Base-by-base conservation (phyloP, 1,140 invertebrate species). In the Riptortus pedestris region DNA sequence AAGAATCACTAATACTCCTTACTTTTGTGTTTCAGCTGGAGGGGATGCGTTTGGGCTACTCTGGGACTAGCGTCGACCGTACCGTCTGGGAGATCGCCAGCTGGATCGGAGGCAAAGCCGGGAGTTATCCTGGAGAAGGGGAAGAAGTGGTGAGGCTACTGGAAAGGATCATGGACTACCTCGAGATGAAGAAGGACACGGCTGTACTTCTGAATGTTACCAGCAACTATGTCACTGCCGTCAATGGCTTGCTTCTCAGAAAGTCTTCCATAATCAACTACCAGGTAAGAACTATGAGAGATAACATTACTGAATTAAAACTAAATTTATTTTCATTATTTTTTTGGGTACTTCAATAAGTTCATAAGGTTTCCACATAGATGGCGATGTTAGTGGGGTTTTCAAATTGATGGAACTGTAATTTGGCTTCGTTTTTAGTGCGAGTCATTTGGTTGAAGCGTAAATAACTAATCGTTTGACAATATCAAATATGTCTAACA, bases 11-110 rank as follows among this genome's bases (percentile, higher is more conserved):
- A n/a, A n/a, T n/a, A n/a, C n/a, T n/a, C n/a, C n/a, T n/a, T n/a
- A n/a, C n/a, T n/a, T n/a, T 43, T 55, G 66, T 66, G 62, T 63
- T 62, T 33, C 69, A 85, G 77, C 86, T 86, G 69, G 78, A 73
- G 9, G 78, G 78, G 2, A 71, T 85, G 20, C 83, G 79, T 0
- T 77, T 83, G 38, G 85, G 85, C 0, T 87, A 83, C 65, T 83
- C 84, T 63, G 83, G 80, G 68, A 79, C 76, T 9, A 80, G 79
- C 31, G 76, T 76, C 1, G 75, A 76, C 2, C 74, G 75, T 27
- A 81, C 80, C 22, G 61, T 78, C 11, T 71, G 71, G 60, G 68
- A 74, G 4, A 73, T 74, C 52, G 71, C 5, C 75, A 78, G 14
- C 73, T 73, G 5, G 73, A 64, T 79, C 78, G 68, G 57, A n/a